These are phyloP conservation scores for Thereva nobilitata DNA, from an alignment of 2,888 invertebrate genomes.

Conservation along the genomic window DNA sequence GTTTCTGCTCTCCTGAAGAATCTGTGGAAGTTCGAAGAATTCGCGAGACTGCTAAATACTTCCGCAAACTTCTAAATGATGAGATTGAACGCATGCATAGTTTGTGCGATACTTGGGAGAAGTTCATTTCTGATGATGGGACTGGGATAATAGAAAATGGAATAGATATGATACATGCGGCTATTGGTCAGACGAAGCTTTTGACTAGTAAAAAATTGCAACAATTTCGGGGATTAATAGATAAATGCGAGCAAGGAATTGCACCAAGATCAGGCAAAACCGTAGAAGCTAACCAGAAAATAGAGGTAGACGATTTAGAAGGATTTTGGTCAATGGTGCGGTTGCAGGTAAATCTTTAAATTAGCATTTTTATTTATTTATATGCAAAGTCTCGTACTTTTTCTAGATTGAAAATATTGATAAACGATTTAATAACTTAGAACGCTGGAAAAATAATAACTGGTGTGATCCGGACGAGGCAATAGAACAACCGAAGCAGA, in stretches of 20 bases:
- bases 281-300: conserved; percentile 48
- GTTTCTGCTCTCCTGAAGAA: conserved; percentile 1
- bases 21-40: conserved; percentile 43
- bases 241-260: conserved; percentile 50
- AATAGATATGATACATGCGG: conserved; percentile 65
- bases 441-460: conserved; percentile 50
- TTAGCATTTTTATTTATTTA: not conserved
- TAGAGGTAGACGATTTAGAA: conserved; percentile 67
- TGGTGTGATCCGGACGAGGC: conserved; percentile 53
- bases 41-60: conserved; percentile 51
- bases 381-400: not conserved
- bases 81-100: conserved; percentile 59
- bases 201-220: conserved; percentile 72
- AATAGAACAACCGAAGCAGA: conserved; percentile 22
- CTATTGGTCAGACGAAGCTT: conserved; percentile 76
- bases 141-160: conserved; percentile 52
- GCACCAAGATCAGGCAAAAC: not conserved
- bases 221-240: conserved; percentile 68
- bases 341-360: conserved; percentile 12
- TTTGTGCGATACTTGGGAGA: conserved; percentile 60
- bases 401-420: conserved; percentile 53
- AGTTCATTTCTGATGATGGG: conserved; percentile 52
- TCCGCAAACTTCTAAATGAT: conserved; percentile 53
- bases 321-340: conserved; percentile 69
- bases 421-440: conserved; percentile 51